These are phyloP conservation scores for Paragorgia papillata DNA, from an alignment of 92 coral and sea anemone species.

Conservation along the genomic window DNA sequence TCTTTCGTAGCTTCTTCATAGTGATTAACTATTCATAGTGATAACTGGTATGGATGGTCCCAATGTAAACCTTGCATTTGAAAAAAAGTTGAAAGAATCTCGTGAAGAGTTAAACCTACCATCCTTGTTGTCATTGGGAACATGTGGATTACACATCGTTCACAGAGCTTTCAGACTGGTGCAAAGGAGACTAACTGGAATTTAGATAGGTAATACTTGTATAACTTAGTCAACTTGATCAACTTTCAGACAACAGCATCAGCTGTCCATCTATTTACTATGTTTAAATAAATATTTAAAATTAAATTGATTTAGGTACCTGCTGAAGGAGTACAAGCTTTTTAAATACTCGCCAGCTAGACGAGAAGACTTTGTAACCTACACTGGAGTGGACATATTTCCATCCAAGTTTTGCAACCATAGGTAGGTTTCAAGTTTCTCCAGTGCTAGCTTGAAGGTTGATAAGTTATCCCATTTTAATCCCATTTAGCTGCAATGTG, in stretches of 20 bases:
- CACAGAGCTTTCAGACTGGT: conserved; percentile 67
- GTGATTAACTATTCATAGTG: too few species aligned
- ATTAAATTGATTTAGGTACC: conserved; percentile 15
- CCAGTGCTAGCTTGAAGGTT: neutral
- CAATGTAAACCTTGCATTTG: conserved; percentile 60
- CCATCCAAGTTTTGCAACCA: conserved; percentile 70
- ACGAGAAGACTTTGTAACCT: conserved; percentile 58
- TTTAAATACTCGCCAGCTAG: conserved; percentile 66
- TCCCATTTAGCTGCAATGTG: too few species aligned
- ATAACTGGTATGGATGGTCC: conserved; percentile 71
- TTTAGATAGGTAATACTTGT: conserved; percentile 46
- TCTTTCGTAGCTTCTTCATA: too few species aligned
- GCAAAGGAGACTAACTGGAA: conserved; percentile 63
- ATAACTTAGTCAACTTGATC: neutral
- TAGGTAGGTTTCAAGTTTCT: conserved; percentile 45
- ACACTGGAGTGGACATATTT: conserved; percentile 60
- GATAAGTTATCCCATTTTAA: too few species aligned
- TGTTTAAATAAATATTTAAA: too few species aligned
- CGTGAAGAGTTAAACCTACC: conserved; percentile 35
- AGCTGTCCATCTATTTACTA: too few species aligned
- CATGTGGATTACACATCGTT: conserved; percentile 66
- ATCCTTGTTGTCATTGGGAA: conserved; percentile 60
- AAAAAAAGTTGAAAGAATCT: conserved; percentile 42
- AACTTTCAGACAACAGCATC: too few species aligned
- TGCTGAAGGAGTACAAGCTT: conserved; percentile 50